Base-by-base conservation (phyloP, 2,113 vertebrate genomes). In the Paramormyrops kingsleyae region DNA sequence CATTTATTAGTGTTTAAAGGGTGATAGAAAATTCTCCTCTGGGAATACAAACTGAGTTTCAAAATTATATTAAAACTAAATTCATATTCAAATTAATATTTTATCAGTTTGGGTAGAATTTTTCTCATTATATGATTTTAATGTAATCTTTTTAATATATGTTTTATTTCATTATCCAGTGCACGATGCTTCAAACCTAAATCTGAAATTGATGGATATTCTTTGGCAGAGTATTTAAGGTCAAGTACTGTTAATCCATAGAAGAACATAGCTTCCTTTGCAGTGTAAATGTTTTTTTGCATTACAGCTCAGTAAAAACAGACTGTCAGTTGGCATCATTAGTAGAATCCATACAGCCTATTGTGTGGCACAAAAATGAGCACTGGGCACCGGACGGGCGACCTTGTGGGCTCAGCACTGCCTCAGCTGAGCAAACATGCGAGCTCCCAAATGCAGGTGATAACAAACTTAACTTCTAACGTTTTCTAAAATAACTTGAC, bases 361-460 rank as follows among this genome's bases (percentile, higher is more conserved):
- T 7, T 4, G 24, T 62, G 21, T 1, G 8, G 56, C 24, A 62
- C 56, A 24, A 59, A 59, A n/a, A 24, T 56, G 52, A 0, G 52
- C 52, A 6, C 1, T 5, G 0, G 19, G 0, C 17, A 0, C 17
- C 1, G 5, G 5, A 56, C 21, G 4, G 52, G 35, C 1, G 35
- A 35, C 56, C 56, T n/a, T 21, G 56, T 0, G 56, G 56, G 56
- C n/a, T 17, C 35, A 80, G 74, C 4, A 1, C 53, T 7, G 53
- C 19, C 19, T 21, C 53, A 56, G 53, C 74, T 80, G 31, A 80
- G 83, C 19, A 13, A 13, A 10, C 39, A 0, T 1, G 12, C 2
- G 0, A 47, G 21, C 15, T n/a, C 83, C 83, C 21, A 46, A 24
- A 46, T 47, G 83, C 21, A n/a, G 39, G 21, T 39, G 31, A 42